phyloP scores from a whole-genome alignment of 2,888 invertebrate species.

The Helleia helle region DNA sequence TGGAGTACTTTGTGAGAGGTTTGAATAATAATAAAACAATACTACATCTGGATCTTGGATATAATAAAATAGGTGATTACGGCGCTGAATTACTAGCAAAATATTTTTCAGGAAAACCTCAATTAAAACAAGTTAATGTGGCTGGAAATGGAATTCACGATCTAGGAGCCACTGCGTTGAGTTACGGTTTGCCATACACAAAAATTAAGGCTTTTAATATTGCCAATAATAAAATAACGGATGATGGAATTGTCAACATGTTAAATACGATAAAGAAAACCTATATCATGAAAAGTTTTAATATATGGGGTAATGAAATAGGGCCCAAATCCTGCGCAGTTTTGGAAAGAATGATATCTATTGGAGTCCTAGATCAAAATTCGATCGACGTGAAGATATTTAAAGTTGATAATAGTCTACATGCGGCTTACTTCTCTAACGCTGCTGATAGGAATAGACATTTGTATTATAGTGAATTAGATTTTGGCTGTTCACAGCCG shows the following conservation, averaged over 20 bases:
- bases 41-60: slow-evolving; percentile 73
- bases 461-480: slow-evolving; percentile 68
- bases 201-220: slow-evolving; percentile 74
- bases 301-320: slow-evolving; percentile 57
- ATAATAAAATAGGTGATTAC: slow-evolving; percentile 75
- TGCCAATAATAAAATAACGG: slow-evolving; percentile 68
- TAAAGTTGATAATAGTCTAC: slow-evolving; percentile 39
- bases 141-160: slow-evolving; percentile 72
- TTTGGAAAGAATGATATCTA: slow-evolving; percentile 48
- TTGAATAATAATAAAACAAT: slow-evolving; percentile 64
- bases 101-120: slow-evolving; percentile 66
- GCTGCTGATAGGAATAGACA: slow-evolving; percentile 66
- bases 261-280: slow-evolving; percentile 73
- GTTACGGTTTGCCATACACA: slow-evolving; percentile 71
- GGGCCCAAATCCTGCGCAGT: slow-evolving; percentile 50
- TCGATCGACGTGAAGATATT: slow-evolving; percentile 51
- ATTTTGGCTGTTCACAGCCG: slow-evolving; percentile 52
- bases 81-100: slow-evolving; percentile 68
- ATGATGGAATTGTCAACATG: slow-evolving; percentile 65
- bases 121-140: slow-evolving; percentile 64
- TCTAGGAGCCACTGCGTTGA: slow-evolving; percentile 71
- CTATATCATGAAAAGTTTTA: slow-evolving; percentile 44
- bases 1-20: slow-evolving; percentile 70
- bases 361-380: slow-evolving; percentile 46
- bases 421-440: slow-evolving; percentile 54